Percentiles rank a stretch among this genome's conserved stretches.
These are phyloP conservation scores for Prunella himalayana DNA, from an alignment of 2,113 vertebrate genomes.

Conservation along the genomic window DNA sequence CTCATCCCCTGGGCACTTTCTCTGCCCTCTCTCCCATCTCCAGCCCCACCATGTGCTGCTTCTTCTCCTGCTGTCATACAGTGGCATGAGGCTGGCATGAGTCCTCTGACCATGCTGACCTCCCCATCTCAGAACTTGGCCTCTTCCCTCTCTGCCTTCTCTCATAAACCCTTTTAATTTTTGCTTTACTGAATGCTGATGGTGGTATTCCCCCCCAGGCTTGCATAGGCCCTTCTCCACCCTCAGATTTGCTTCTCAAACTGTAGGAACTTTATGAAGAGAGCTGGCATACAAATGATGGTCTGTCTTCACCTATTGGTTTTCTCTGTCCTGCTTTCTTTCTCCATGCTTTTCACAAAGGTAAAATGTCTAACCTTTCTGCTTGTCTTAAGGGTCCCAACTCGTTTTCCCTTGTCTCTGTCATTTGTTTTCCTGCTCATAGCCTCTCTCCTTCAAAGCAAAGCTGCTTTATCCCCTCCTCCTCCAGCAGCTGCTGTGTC, in stretches of 20 bases:
- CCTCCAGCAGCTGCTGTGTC: constrained; percentile 12
- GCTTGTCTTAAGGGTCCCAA: background rate
- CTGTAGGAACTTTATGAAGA: background rate
- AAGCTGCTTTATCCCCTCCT: constrained; percentile 16
- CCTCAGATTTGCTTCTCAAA: background rate
- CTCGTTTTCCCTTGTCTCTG: background rate
- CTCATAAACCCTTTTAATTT: background rate
- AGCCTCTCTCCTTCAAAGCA: background rate
- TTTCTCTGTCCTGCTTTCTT: background rate
- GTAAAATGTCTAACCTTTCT: background rate
- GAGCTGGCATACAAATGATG: background rate
- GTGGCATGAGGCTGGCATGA: rapidly evolving
- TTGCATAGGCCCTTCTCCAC: background rate
- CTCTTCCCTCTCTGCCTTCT: background rate
- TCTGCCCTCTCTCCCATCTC: background rate
- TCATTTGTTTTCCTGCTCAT: background rate
- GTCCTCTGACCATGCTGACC: rapidly evolving
- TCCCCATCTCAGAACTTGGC: rapidly evolving
- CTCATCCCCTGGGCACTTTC: background rate
- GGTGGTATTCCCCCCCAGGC: background rate
- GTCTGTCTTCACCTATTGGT: background rate
- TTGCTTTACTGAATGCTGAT: background rate
- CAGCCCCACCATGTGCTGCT: background rate
- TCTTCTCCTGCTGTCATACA: background rate
- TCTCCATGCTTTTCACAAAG: background rate